phyloP scores from a whole-genome alignment of 2,113 vertebrate species.

The Grammomys dolichurus region DNA sequence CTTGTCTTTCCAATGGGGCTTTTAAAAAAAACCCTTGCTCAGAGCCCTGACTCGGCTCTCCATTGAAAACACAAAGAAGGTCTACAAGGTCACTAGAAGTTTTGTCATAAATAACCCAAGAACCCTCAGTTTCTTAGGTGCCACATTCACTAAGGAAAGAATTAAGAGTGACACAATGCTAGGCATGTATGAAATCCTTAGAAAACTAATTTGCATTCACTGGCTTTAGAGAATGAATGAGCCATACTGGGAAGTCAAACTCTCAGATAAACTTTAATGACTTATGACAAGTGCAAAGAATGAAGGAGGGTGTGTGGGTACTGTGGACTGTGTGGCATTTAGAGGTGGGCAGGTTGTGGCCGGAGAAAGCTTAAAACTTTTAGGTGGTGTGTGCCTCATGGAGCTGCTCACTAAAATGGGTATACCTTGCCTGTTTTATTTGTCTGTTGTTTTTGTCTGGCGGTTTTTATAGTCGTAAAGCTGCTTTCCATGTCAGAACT shows the following conservation, averaged over 20 bases:
- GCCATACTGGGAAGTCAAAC: neutral
- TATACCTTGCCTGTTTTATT: neutral
- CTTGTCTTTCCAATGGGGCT: neutral
- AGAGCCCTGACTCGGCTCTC: neutral
- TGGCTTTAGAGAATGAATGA: neutral
- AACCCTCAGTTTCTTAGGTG: conserved; percentile 24
- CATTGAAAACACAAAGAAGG: neutral
- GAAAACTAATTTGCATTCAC: neutral
- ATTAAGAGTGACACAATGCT: neutral
- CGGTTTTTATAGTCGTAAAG: neutral
- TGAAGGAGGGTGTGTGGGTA: neutral
- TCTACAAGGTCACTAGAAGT: neutral
- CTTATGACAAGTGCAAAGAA: neutral
- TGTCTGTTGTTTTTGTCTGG: neutral
- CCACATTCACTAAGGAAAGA: conserved; percentile 2
- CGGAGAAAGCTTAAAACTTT: neutral
- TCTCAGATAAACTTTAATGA: neutral
- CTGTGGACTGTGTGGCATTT: neutral
- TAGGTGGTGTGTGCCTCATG: neutral
- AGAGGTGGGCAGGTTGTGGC: neutral
- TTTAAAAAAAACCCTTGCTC: neutral
- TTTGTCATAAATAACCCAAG: conserved; percentile 33
- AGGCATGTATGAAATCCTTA: neutral
- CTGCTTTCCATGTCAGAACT: neutral
- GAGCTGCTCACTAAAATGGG: neutral